A percentile compares a stretch with the other conserved stretches of the same genome.
phyloP scores from a whole-genome alignment of 2,113 vertebrate species.

The Loxodonta africana region DNA sequence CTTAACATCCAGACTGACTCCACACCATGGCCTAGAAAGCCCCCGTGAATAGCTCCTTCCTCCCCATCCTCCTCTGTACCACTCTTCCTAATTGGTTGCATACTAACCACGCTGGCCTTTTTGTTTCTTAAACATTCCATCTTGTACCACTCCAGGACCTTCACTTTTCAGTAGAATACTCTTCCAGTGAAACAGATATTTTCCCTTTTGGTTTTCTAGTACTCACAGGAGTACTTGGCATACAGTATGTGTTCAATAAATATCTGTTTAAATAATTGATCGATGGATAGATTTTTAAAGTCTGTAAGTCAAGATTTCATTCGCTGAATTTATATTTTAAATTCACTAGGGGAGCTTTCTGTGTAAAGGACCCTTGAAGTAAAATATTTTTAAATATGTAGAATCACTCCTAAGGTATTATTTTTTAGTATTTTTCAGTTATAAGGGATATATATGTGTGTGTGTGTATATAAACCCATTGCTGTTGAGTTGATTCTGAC shows the following conservation, averaged over 20 bases:
- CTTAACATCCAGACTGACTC: neutral
- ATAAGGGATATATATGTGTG: neutral
- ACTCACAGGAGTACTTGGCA: neutral
- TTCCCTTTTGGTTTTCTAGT: neutral
- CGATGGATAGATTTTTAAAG: neutral
- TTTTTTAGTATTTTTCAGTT: neutral
- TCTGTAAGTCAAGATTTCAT: slow-evolving; percentile 29
- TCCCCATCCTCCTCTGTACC: neutral
- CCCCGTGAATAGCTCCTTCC: neutral
- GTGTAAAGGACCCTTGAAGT: neutral
- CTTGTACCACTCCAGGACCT: neutral
- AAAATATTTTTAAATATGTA: slow-evolving; percentile 44
- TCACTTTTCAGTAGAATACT: neutral
- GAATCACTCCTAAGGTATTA: neutral
- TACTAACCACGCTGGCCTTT: neutral
- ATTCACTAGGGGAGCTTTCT: neutral
- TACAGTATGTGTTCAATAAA: neutral
- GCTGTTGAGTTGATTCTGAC: too few relatives aligned
- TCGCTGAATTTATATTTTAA: slow-evolving; percentile 40
- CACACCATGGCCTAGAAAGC: neutral
- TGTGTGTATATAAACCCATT: too few relatives aligned
- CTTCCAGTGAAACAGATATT: neutral
- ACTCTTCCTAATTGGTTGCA: neutral
- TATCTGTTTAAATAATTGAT: neutral
- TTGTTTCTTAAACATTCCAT: neutral